These are phyloP conservation scores for Cercocebus atys DNA, from an alignment of 2,113 vertebrate species.

Conservation along the genomic window DNA sequence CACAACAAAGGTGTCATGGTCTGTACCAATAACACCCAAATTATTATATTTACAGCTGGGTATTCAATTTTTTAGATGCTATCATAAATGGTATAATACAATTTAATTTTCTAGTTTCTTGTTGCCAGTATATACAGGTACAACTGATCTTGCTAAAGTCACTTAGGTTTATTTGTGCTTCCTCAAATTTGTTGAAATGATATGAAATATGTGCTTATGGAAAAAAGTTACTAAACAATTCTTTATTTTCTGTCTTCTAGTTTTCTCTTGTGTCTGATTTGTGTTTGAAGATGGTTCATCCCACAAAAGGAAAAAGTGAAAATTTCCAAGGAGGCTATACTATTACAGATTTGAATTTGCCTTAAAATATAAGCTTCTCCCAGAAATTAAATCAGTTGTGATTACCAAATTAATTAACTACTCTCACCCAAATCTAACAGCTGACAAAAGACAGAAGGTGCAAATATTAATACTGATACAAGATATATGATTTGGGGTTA, in stretches of 20 bases:
- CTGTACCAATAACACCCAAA: neutral
- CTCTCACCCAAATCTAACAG: neutral
- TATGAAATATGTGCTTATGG: neutral
- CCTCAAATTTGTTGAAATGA: slow-evolving; percentile 25
- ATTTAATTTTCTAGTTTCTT: slow-evolving; percentile 4
- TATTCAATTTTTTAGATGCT: neutral
- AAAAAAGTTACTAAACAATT: neutral
- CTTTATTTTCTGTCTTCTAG: neutral
- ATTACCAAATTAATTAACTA: neutral
- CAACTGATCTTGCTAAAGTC: neutral
- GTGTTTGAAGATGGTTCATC: neutral
- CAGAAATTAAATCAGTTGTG: slow-evolving; percentile 29
- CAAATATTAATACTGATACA: neutral
- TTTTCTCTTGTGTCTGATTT: neutral
- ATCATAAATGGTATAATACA: neutral
- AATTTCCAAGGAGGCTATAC: slow-evolving; percentile 21
- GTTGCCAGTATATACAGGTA: neutral
- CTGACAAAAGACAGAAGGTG: neutral
- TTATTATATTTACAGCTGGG: neutral
- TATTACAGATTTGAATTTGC: slow-evolving; percentile 17
- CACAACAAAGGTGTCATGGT: neutral
- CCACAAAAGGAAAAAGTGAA: neutral
- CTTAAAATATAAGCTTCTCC: slow-evolving; percentile 12
- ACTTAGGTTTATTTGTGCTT: neutral
- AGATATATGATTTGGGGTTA: neutral